Percentiles rank a stretch among this genome's conserved stretches.
These are phyloP conservation scores for Dromiciops gliroides DNA, from an alignment of 2,113 vertebrate species.

Conservation along the genomic window DNA sequence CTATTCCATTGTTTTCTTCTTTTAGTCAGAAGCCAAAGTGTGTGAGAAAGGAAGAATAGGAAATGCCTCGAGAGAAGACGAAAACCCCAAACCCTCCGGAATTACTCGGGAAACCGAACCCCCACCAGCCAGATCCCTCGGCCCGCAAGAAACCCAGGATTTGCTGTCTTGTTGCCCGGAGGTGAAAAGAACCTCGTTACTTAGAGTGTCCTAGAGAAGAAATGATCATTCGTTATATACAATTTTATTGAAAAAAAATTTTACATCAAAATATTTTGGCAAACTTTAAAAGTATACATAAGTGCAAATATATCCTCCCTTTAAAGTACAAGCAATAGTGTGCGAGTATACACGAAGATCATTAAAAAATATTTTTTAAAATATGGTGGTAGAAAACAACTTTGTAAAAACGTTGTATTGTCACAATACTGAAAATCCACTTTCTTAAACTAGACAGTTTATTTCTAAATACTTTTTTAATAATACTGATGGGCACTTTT, in stretches of 20 bases:
- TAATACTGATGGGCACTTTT: slow-evolving; percentile 77
- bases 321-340: slow-evolving; percentile 89
- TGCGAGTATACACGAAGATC: slow-evolving; percentile 87
- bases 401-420: slow-evolving; percentile 78
- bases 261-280: slow-evolving; percentile 91
- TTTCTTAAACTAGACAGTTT: slow-evolving; percentile 75
- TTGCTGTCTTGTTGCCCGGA: neutral
- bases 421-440: slow-evolving; percentile 77
- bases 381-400: slow-evolving; percentile 86
- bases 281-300: slow-evolving; percentile 92
- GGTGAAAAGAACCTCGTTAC: neutral
- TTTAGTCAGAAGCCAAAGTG: slow-evolving; percentile 45
- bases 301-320: slow-evolving; percentile 95
- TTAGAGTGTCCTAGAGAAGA: slow-evolving; percentile 15
- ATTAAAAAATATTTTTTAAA: slow-evolving; percentile 83
- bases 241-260: slow-evolving; percentile 92
- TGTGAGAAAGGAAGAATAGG: slow-evolving; percentile 20
- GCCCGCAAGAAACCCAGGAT: neutral
- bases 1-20: slow-evolving; percentile 32
- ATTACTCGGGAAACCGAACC: slow-evolving; percentile 23
- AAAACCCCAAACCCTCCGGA: slow-evolving; percentile 15
- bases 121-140: slow-evolving; percentile 34
- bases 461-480: slow-evolving; percentile 76
- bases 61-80: slow-evolving; percentile 12
- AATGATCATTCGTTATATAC: slow-evolving; percentile 86